phyloP scores from a whole-genome alignment of 2,797 vertebrate species.

The Muscicapa striata region DNA sequence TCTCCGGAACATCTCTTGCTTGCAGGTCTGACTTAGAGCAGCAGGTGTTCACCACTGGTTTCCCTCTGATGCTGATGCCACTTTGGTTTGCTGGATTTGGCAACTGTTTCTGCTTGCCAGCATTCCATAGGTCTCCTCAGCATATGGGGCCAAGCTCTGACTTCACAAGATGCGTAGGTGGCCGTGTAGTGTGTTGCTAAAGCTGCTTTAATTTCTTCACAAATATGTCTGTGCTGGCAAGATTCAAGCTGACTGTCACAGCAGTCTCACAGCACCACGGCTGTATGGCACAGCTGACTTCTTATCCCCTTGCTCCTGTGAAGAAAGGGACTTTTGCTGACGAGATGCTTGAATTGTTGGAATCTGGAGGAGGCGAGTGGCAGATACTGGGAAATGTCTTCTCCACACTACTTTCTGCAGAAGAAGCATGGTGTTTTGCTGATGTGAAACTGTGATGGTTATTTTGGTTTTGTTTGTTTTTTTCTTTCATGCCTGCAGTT shows the following conservation, averaged over 20 bases:
- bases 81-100: constrained; percentile 1
- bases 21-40: neutral
- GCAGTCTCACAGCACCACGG: rapidly evolving
- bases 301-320: neutral
- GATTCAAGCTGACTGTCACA: neutral
- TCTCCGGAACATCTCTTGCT: neutral
- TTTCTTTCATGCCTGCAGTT: neutral
- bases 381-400: neutral
- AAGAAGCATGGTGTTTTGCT: neutral
- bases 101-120: neutral
- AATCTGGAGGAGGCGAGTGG: neutral
- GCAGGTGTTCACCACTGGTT: neutral
- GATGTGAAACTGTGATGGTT: neutral
- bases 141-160: neutral
- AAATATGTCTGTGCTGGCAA: neutral
- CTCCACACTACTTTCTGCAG: neutral
- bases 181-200: neutral
- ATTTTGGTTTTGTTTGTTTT: neutral
- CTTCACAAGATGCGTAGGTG: neutral
- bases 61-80: rapidly evolving
- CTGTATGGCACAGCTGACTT: neutral
- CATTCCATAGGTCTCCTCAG: neutral
- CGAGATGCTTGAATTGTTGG: neutral
- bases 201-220: neutral
- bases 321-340: neutral